Evolutionary conservation across 2,797 vertebrate species (phyloP).

Genomic region (Peromyscus aztecus): DNA sequence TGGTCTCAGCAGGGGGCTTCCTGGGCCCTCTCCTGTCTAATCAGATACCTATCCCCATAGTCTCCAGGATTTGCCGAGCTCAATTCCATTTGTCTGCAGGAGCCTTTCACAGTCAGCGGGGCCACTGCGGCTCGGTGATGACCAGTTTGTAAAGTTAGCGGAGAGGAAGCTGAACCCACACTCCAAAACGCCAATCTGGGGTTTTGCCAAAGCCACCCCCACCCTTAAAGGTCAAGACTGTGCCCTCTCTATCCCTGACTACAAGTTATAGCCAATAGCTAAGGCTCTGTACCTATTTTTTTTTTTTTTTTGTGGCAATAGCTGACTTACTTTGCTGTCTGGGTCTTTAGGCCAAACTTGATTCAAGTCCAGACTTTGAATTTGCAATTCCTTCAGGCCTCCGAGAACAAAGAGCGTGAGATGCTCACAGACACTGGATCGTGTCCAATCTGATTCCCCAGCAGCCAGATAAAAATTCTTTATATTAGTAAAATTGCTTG

Average conservation of each 20-base stretch:
- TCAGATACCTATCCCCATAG: not conserved
- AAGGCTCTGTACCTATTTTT: not conserved
- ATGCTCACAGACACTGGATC: not conserved
- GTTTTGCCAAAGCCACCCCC: not conserved
- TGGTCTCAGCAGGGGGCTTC: not conserved
- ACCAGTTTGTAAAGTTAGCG: not conserved
- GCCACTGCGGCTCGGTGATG: not conserved
- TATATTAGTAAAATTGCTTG: constrained; percentile 16
- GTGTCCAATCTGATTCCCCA: constrained; percentile 49
- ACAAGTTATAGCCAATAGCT: not conserved
- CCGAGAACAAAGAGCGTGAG: constrained; percentile 54
- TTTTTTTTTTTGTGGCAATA: not conserved
- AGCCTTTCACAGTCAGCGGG: not conserved
- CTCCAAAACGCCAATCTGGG: not conserved
- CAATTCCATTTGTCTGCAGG: not conserved
- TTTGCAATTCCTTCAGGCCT: constrained; percentile 55
- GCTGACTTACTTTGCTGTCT: constrained; percentile 19
- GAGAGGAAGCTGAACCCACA: not conserved
- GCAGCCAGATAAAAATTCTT: constrained; percentile 57
- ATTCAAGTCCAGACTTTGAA: constrained; percentile 18
- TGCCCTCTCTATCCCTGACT: not conserved
- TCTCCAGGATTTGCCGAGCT: not conserved
- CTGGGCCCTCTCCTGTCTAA: not conserved
- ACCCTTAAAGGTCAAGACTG: not conserved
- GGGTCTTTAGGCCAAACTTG: constrained; percentile 22